phyloP scores from a whole-genome alignment of 1,140 invertebrate genomes.

The Zophobas atratus region DNA sequence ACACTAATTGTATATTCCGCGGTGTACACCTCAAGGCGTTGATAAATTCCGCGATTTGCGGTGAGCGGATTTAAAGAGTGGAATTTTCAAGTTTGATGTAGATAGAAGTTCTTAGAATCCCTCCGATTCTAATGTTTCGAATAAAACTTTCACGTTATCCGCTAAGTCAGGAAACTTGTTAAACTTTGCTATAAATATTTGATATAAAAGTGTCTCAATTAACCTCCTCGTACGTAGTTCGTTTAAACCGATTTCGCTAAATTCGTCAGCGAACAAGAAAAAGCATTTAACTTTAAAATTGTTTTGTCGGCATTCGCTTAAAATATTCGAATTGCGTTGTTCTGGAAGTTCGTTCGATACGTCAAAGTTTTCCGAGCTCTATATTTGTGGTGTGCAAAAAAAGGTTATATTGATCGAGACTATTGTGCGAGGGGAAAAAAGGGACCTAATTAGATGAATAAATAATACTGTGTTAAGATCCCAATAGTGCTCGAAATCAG shows the following conservation, averaged over 20 bases:
- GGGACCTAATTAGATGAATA: conserved; percentile 33
- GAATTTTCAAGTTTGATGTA: conserved; percentile 8
- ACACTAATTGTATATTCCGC: too few relatives aligned
- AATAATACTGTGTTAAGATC: conserved; percentile 24
- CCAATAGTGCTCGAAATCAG: conserved; percentile 27
- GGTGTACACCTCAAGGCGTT: too few relatives aligned
- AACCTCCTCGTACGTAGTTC: too few relatives aligned
- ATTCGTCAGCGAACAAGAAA: too few relatives aligned
- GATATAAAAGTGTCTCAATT: too few relatives aligned
- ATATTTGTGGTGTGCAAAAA: conserved; percentile 22
- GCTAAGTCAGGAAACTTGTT: too few relatives aligned
- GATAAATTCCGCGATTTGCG: too few relatives aligned
- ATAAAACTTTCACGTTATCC: too few relatives aligned
- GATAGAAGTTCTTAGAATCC: conserved; percentile 11
- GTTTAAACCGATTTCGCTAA: too few relatives aligned
- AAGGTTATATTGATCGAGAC: conserved; percentile 18
- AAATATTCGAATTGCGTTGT: conserved; percentile 20
- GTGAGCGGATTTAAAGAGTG: background rate
- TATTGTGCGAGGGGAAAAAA: conserved; percentile 6
- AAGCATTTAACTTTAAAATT: conserved; percentile 2
- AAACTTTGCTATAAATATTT: too few relatives aligned
- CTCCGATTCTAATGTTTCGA: too few relatives aligned
- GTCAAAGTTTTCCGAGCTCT: conserved; percentile 2
- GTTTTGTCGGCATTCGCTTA: background rate
- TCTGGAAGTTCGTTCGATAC: background rate